A percentile compares a stretch with the other conserved stretches of the same genome.
phyloP scores from a whole-genome alignment of 2,797 vertebrate species.

The Premnoplex brunnescens region DNA sequence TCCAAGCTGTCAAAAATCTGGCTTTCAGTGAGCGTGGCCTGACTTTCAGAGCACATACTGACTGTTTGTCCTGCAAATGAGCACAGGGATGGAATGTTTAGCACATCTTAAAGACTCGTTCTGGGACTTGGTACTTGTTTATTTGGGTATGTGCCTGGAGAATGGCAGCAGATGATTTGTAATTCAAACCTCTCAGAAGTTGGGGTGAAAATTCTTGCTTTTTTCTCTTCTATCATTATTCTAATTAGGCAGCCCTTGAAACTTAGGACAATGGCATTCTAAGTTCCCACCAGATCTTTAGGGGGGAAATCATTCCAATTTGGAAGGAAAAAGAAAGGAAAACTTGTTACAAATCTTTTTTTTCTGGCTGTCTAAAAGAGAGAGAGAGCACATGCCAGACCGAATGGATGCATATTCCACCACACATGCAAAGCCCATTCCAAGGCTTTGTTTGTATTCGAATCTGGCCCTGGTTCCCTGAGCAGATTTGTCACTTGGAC shows the following conservation, averaged over 20 bases:
- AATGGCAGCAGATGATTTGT: background rate
- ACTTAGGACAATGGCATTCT: background rate
- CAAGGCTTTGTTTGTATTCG: background rate
- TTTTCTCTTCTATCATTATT: background rate
- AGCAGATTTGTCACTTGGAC: background rate
- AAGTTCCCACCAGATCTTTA: background rate
- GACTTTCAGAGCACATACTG: background rate
- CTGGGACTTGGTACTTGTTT: background rate
- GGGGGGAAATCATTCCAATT: background rate
- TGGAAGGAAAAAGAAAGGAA: background rate
- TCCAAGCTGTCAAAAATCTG: background rate
- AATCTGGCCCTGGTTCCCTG: background rate
- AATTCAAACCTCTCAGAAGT: background rate
- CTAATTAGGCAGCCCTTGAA: background rate
- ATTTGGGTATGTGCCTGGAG: background rate
- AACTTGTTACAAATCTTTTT: background rate
- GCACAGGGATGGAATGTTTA: background rate
- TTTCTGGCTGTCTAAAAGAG: background rate
- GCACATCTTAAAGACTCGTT: background rate
- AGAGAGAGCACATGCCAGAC: background rate
- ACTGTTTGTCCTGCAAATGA: background rate
- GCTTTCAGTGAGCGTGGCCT: background rate
- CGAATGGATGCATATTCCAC: background rate
- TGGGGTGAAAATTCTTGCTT: background rate
- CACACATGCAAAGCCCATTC: background rate